Evolutionary conservation across 2,888 invertebrate genomes (phyloP).

Genomic region (Phasia obesa): DNA sequence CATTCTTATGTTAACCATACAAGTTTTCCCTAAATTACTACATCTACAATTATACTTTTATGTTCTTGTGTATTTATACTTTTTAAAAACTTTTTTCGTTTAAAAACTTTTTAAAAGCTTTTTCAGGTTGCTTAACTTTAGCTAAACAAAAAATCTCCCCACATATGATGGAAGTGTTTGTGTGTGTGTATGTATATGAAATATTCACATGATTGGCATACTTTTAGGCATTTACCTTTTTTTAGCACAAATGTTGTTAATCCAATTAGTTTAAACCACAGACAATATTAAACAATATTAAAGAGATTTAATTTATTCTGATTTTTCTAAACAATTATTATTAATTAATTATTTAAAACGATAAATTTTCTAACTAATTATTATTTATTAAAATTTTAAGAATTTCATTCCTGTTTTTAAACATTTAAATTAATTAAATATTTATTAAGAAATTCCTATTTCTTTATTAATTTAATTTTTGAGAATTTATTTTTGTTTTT

Average conservation of each 20-base stretch:
- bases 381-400: too few relatives aligned
- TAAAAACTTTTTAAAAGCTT: constrained; percentile 48
- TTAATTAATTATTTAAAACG: too few relatives aligned
- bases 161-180: neutral
- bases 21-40: constrained; percentile 12
- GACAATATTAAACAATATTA: neutral
- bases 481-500: neutral
- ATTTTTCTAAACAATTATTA: too few relatives aligned
- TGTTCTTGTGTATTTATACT: neutral
- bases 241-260: too few relatives aligned
- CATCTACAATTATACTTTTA: neutral
- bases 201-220: constrained; percentile 37
- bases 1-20: neutral
- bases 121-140: constrained; percentile 37
- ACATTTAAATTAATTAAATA: constrained; percentile 59
- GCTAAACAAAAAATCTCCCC: constrained; percentile 16
- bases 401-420: neutral
- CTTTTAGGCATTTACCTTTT: constrained; percentile 31
- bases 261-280: neutral
- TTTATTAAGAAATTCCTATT: constrained; percentile 42
- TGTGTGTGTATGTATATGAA: neutral
- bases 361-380: too few relatives aligned
- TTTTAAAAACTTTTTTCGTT: neutral
- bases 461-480: neutral
- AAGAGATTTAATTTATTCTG: too few relatives aligned